Evolutionary conservation across 2,888 invertebrate genomes (phyloP), one percentile per base, ranked within the genome.

Genomic region (Chelonus formosanus): DNA sequence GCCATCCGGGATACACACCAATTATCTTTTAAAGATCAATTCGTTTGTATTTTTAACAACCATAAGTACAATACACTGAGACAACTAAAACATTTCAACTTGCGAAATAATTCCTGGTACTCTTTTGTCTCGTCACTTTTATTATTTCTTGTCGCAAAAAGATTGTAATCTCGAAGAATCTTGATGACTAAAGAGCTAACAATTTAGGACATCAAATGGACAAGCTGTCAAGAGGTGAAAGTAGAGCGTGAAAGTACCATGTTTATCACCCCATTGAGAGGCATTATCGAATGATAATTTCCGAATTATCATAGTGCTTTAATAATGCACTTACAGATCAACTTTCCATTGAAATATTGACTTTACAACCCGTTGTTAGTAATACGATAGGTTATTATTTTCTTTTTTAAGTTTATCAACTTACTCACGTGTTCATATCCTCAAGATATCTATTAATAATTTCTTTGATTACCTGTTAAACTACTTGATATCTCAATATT

Each of bases 171-270:
- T 32, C 32, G 52, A 52, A 52, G 34, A 52, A 52, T 52, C 52
- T 32, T 52, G 52, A 52, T 52, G 52, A 52, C 32, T 52, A 52
- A 52, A 52, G 31, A 58, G 47, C 47, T 34, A 48, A 58, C 34
- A 35, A 58, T 58, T 58, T 64, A 58, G 64, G 64, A 64, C 64
- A 45, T 60, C 40, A 50, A 56, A 43, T 57, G 50, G 48, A 55
- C 54, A 54, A 47, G 44, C 59, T 59, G 59, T 35, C 48, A 59
- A 59, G 53, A 65, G 56, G 61, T 65, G 65, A 65, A 65, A 65
- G 65, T 65, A 35, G 55, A 48, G 54, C 50, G 65, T 65, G 65
- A 65, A 65, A 65, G 65, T 65, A 65, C 60, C 20, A 50, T 61
- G 56, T 65, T 65, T 65, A 65, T 65, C 60, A 65, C 65, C 50